Evolutionary conservation across 2,797 vertebrate species (phyloP).

Genomic region (Halcyon leucocephala): DNA sequence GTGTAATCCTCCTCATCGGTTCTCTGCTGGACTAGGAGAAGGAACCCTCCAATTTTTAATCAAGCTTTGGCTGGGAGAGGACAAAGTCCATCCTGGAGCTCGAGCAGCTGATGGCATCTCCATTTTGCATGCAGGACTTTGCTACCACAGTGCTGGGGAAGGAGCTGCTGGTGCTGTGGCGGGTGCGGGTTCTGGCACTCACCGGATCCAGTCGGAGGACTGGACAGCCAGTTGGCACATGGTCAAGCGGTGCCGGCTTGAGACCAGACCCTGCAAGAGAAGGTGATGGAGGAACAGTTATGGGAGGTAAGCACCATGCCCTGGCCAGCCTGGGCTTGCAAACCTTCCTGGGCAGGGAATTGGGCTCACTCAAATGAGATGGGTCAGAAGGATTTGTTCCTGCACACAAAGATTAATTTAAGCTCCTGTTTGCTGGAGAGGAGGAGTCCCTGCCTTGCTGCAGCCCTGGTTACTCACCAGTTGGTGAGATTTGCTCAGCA

Average conservation of each 20-base stretch:
- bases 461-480: rapidly evolving
- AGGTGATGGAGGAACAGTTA: neutral
- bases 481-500: neutral
- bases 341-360: neutral
- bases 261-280: constrained; percentile 89
- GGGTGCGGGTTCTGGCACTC: neutral
- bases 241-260: constrained; percentile 93
- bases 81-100: neutral
- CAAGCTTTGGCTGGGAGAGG: neutral
- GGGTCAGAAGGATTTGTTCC: neutral
- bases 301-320: rapidly evolving
- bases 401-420: neutral
- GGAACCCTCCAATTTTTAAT: neutral
- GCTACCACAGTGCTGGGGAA: rapidly evolving
- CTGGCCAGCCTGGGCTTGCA: neutral
- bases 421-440: neutral
- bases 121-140: neutral
- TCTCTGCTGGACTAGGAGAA: neutral
- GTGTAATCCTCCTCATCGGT: rapidly evolving
- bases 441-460: neutral
- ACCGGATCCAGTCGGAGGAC: constrained; percentile 99
- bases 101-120: neutral
- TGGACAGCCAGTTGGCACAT: constrained; percentile 98
- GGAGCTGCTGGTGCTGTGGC: neutral
- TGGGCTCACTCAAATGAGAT: neutral